phyloP scores from a whole-genome alignment of 2,113 vertebrate species.

The Pedionomus torquatus region DNA sequence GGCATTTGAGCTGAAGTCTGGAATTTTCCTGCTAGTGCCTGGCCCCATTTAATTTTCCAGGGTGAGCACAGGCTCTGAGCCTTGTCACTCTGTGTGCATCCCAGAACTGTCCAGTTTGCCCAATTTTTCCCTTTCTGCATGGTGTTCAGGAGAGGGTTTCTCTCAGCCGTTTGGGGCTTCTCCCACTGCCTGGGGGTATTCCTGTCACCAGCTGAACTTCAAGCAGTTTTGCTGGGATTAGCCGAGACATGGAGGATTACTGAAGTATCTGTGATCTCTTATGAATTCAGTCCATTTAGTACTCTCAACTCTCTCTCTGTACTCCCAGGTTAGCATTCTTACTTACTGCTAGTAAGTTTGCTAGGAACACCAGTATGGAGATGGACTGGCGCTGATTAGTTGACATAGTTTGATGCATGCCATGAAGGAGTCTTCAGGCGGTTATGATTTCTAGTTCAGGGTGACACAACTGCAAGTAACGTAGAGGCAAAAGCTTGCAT shows the following conservation, averaged over 20 bases:
- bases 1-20: background rate
- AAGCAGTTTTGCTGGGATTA: background rate
- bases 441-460: background rate
- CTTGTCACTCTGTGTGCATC: background rate
- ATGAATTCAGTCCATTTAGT: background rate
- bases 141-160: background rate
- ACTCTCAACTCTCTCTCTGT: background rate
- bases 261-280: background rate
- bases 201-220: background rate
- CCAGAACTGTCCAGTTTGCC: background rate
- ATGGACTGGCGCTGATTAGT: fast-evolving
- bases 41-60: background rate
- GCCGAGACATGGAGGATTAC: background rate
- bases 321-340: background rate
- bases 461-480: background rate
- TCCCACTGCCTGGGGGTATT: background rate
- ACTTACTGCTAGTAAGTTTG: background rate
- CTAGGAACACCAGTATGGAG: background rate
- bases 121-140: background rate
- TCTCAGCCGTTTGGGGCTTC: background rate
- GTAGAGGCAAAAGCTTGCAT: background rate
- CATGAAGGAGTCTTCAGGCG: background rate
- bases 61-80: background rate
- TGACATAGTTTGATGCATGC: background rate
- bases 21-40: background rate